Base-by-base conservation (phyloP, 92 coral and sea anemone species). In the Zoanthus gigantus region DNA sequence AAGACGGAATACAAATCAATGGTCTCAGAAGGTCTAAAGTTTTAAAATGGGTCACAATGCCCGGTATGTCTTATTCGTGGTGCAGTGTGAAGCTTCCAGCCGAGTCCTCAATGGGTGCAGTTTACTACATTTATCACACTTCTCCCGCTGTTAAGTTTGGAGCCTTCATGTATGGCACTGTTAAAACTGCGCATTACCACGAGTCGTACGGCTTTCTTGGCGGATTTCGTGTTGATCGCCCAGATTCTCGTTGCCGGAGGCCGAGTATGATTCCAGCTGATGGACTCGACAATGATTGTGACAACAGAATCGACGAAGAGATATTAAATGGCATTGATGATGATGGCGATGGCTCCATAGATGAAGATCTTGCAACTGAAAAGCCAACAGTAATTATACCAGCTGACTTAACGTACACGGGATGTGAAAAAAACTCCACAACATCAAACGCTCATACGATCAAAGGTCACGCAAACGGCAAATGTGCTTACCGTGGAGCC, bases 201-300 rank as follows among this genome's bases (percentile, higher is more conserved):
- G 93, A 84, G n/a, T 75, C 91, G 0, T 94, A 88, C 34, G 96
- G 98, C 9, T 93, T 94, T 32, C 98, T 96, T 7, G 96, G 87
- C 6, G 98, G 98, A 7, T 46, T 96, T 54, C 89, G 83, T 81
- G 45, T 81, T 71, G 71, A 52, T 50, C 78, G 77, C 48, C 90
- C 52, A 74, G 79, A 45, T 53, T 90, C 56, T 56, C 91, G 10
- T 30, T 88, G 76, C 67, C 56, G 7, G 81, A 78, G 48, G 88
- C 79, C 92, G 72, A 8, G 9, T n/a, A 92, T 79, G 72, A 56
- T 10, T 2, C 96, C 98, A 0, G 98, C 91, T 0, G 98, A 96
- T 72, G 91, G 92, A 11, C 85, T 91, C 31, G 98, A 96, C 74
- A 96, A 96, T 57, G 98, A 96, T 45, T 96, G 98, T 57, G 98